Evolutionary conservation across 2,113 vertebrate species (phyloP), one percentile per base, ranked within the genome.

Genomic region (Leucopsar rothschildi): DNA sequence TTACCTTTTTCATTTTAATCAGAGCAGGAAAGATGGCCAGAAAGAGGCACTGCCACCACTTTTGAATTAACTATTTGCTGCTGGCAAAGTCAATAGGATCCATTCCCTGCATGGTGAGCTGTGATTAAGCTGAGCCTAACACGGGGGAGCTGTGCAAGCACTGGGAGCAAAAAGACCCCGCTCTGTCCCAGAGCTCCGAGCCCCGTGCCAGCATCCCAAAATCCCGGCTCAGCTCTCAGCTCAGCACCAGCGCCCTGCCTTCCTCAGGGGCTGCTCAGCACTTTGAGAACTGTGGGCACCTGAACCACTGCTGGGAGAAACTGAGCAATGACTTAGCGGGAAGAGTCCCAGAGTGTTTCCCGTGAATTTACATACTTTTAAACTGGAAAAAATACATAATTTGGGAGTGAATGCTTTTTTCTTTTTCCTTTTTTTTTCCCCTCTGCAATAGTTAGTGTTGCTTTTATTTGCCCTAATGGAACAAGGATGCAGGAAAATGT

Each of bases 311-410:
- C 97, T 96, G 96, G 96, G 96, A 97, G 82, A 97, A 98, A 97
- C 57, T 95, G 92, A 96, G 97, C 96, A 97, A 97, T 85, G 92
- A 70, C 75, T 96, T 97, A 97, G 97, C 78, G 29, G 96, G 97
- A 88, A 92, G 72, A 94, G 87, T 90, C 87, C 37, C 70, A 55
- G 94, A 96, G 91, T 83, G 83, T 69, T 97, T 81, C 92, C 95
- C 80, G 40, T 89, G 76, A 98, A 98, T 98, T 97, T 97, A 96
- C 66, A 97, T 94, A 97, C 91, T 97, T 97, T 97, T 97, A 97
- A 97, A 70, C 92, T 93, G 81, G 94, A 97, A 97, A 97, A 98
- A 96, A 97, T n/a, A 91, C 90, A 82, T 96, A 82, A 97, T 98
- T 98, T 97, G 86, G 93, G 96, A 53, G 95, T 78, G 76, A 96